Evolutionary conservation across 2,113 vertebrate species (phyloP).

Genomic region (Gymnobelideus leadbeateri): DNA sequence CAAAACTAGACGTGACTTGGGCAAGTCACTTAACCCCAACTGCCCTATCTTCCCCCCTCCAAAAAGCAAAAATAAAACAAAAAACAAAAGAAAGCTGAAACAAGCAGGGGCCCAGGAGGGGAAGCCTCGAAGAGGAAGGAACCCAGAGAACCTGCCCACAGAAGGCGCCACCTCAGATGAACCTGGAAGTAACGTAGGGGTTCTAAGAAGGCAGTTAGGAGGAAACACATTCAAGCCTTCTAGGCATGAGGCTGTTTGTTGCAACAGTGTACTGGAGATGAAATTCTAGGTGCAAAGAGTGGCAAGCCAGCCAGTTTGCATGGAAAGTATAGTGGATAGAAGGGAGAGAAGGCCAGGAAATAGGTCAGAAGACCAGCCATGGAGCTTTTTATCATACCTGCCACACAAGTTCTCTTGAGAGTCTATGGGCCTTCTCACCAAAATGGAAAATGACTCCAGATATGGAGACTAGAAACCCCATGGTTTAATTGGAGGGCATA

Average conservation of each 20-base stretch:
- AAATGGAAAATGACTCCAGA: background rate
- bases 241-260: background rate
- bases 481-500: background rate
- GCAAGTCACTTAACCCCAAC: too few relatives aligned
- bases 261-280: background rate
- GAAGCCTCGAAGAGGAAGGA: background rate
- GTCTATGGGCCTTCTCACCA: background rate
- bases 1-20: too few relatives aligned
- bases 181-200: background rate
- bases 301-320: background rate
- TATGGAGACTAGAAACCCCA: background rate
- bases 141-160: background rate
- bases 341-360: background rate
- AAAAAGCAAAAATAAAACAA: too few relatives aligned
- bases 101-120: background rate
- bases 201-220: background rate
- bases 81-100: background rate
- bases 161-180: background rate
- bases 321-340: background rate
- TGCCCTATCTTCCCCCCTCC: too few relatives aligned
- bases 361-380: background rate
- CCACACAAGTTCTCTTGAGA: background rate
- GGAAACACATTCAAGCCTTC: background rate
- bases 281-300: background rate
- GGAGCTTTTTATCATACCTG: background rate